Conservation (phyloP, 2,888 invertebrate genomes). For the Steinernema scapterisci region DNA sequence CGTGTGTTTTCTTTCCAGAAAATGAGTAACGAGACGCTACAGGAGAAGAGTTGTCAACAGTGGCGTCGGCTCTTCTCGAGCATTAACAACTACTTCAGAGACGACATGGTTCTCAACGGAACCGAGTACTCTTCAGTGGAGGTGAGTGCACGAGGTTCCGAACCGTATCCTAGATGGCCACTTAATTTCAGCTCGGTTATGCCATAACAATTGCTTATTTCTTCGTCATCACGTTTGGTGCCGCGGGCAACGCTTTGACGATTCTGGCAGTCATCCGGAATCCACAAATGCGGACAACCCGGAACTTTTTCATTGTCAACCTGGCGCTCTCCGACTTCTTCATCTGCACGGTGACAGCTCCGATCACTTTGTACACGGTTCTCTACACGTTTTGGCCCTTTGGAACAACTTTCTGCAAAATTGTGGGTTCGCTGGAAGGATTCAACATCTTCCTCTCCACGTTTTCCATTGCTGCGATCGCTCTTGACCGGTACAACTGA, state of each 20-base stretch:
- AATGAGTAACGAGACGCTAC: conserved; percentile 18
- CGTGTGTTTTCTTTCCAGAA: not conserved
- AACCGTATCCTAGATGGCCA: not conserved
- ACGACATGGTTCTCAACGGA: conserved; percentile 59
- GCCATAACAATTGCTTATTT: conserved; percentile 59
- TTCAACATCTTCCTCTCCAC: conserved; percentile 89
- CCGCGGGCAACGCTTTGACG: conserved; percentile 83
- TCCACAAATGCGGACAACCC: conserved; percentile 84
- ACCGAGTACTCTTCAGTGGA: conserved; percentile 58
- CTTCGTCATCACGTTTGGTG: conserved; percentile 81
- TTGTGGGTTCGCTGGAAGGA: conserved; percentile 82
- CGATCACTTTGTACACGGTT: conserved; percentile 84
- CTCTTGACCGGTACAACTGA: conserved; percentile 66
- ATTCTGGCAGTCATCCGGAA: conserved; percentile 81
- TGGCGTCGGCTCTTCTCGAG: conserved; percentile 47
- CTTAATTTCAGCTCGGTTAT: conserved; percentile 57
- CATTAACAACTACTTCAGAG: conserved; percentile 62
- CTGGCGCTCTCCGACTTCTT: conserved; percentile 65
- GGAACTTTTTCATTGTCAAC: conserved; percentile 71
- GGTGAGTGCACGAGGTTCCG: conserved; percentile 40
- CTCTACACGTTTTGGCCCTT: conserved; percentile 84
- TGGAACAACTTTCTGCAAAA: conserved; percentile 82
- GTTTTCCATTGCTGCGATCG: conserved; percentile 87
- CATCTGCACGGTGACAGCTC: conserved; percentile 85
- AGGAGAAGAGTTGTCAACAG: conserved; percentile 36